These are phyloP conservation scores for Zaprionus bogoriensis DNA, from an alignment of 2,888 invertebrate species.

Conservation along the genomic window DNA sequence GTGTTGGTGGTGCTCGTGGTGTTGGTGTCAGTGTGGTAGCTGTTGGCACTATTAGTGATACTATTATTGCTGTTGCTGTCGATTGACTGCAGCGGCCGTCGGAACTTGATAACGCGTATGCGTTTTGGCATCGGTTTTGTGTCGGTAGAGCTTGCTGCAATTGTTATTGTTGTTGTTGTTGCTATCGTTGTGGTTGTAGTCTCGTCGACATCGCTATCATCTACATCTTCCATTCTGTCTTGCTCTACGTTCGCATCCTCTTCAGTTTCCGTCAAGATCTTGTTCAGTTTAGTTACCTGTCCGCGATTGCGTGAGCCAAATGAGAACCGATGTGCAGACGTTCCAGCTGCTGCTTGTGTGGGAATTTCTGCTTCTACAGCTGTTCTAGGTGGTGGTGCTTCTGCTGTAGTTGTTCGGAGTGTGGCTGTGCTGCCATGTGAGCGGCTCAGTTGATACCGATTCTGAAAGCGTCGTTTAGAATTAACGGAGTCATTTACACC, in stretches of 20 bases:
- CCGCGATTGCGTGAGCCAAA: constrained; percentile 47
- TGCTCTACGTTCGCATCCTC: constrained; percentile 35
- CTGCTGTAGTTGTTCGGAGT: constrained; percentile 31
- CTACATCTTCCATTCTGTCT: constrained; percentile 38
- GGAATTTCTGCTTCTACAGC: constrained; percentile 32
- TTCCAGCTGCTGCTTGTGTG: constrained; percentile 23
- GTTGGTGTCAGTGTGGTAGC: constrained; percentile 20
- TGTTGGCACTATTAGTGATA: constrained; percentile 70
- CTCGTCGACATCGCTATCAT: constrained; percentile 27
- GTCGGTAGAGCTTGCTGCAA: constrained; percentile 32
- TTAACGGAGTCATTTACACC: constrained; percentile 71
- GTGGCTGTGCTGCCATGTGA: constrained; percentile 60
- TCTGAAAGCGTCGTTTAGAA: constrained; percentile 83
- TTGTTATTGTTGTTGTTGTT: constrained; percentile 38
- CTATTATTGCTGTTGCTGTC: constrained; percentile 66
- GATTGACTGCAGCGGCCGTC: constrained; percentile 61
- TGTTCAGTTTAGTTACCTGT: constrained; percentile 67
- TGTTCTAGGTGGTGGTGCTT: constrained; percentile 33
- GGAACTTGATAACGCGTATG: constrained; percentile 73
- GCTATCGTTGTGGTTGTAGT: constrained; percentile 11
- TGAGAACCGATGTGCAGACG: constrained; percentile 29
- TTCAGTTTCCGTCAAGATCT: constrained; percentile 36
- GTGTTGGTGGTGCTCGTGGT: constrained; percentile 20
- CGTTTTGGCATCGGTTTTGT: constrained; percentile 65
- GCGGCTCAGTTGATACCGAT: constrained; percentile 79